Percentiles rank a stretch among this genome's conserved stretches.
These are phyloP conservation scores for Castor canadensis DNA, from an alignment of 2,113 vertebrate genomes.

Conservation along the genomic window DNA sequence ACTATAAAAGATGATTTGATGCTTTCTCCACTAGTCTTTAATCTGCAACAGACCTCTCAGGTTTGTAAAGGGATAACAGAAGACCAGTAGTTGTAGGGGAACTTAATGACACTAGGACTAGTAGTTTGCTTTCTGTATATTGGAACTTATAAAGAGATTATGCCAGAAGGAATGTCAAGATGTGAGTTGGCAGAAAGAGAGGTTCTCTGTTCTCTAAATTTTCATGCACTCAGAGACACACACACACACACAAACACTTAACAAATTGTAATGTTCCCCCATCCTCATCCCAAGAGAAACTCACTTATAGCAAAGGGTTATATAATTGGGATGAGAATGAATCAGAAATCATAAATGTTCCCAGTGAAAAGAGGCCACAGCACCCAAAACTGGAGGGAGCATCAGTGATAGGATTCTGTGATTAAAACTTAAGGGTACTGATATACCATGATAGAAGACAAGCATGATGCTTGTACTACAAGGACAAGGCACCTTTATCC, in stretches of 20 bases:
- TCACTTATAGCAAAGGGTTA: background rate
- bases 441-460: background rate
- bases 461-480: background rate
- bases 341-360: background rate
- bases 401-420: background rate
- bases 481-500: background rate
- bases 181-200: background rate
- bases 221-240: background rate
- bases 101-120: background rate
- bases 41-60: background rate
- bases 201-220: background rate
- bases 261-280: background rate
- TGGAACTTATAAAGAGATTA: background rate
- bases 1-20: background rate
- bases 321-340: background rate
- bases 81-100: background rate
- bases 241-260: background rate
- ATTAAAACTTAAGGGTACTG: background rate
- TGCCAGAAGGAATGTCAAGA: background rate
- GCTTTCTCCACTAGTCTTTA: background rate
- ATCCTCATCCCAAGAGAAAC: background rate
- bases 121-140: background rate
- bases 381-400: background rate
- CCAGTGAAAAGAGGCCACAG: background rate
- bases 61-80: background rate